Percentiles rank a stretch among this genome's conserved stretches.
Conservation (phyloP, 2,113 vertebrate genomes). For the Murina feae region DNA sequence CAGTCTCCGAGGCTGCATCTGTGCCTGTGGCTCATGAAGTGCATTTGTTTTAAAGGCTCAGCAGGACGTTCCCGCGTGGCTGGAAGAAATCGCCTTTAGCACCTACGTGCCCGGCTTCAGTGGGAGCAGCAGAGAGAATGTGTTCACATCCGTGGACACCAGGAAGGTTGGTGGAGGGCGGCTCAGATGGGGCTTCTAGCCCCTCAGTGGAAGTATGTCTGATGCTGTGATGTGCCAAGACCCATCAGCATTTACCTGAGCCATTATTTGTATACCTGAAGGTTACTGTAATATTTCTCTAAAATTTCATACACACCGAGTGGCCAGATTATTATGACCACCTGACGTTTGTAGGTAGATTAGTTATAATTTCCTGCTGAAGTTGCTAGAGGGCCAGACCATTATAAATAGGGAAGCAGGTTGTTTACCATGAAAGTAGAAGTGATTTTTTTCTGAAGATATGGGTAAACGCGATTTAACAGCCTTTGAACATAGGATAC, state of each 20-base stretch:
- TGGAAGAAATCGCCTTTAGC: constrained; percentile 88
- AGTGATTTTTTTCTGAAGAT: too few relatives aligned
- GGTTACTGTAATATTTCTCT: not conserved
- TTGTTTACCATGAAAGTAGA: too few relatives aligned
- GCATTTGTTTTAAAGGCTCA: constrained; percentile 84
- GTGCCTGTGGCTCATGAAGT: not conserved
- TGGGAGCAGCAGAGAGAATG: constrained; percentile 63
- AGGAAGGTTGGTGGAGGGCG: constrained; percentile 82
- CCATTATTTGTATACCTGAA: not conserved
- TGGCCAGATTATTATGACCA: too few relatives aligned
- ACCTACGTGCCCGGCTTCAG: constrained; percentile 57
- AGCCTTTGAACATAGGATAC: too few relatives aligned
- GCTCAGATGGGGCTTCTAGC: not conserved
- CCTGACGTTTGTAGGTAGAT: too few relatives aligned
- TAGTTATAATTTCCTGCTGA: too few relatives aligned
- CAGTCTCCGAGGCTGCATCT: not conserved
- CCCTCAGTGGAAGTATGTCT: not conserved
- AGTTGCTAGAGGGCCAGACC: too few relatives aligned
- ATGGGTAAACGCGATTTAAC: too few relatives aligned
- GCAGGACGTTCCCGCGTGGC: constrained; percentile 92
- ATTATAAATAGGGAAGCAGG: too few relatives aligned
- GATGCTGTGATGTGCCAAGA: not conserved
- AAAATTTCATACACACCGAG: not conserved
- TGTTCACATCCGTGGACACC: constrained; percentile 80
- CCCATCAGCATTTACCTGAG: not conserved